A percentile compares a stretch with the other conserved stretches of the same genome.
Conservation (phyloP, 2,797 vertebrate species). For the Pipistrellus nathusii region DNA sequence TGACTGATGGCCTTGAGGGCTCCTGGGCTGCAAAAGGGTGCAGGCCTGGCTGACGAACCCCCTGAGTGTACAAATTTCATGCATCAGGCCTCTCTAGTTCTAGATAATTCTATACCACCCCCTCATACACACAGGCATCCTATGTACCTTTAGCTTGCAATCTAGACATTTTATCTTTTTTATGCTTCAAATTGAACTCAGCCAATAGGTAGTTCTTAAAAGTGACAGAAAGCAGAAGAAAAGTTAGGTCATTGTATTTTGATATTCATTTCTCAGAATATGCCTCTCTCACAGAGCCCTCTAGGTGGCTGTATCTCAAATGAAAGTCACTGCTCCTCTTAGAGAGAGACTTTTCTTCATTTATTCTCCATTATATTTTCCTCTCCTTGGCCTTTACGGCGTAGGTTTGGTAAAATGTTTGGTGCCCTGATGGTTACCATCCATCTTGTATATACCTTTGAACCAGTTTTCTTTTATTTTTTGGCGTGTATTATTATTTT, state of each 20-base stretch:
- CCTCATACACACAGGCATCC: not conserved
- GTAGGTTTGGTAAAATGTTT: not conserved
- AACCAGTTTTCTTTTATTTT: not conserved
- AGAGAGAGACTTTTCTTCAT: not conserved
- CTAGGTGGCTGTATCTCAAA: not conserved
- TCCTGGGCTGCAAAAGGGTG: too few relatives aligned
- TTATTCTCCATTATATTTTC: not conserved
- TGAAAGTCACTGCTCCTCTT: not conserved
- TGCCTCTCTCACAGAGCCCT: not conserved
- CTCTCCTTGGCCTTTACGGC: not conserved
- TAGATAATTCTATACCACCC: too few relatives aligned
- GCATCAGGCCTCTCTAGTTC: too few relatives aligned
- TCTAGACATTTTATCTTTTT: not conserved
- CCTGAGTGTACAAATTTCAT: too few relatives aligned
- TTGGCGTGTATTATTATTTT: not conserved
- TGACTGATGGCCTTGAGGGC: too few relatives aligned
- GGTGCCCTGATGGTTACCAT: not conserved
- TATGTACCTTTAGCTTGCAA: not conserved
- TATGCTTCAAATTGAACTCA: not conserved
- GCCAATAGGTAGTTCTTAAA: not conserved
- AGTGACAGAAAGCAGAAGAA: not conserved
- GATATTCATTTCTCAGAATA: not conserved
- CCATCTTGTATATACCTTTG: not conserved
- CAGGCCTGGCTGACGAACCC: too few relatives aligned
- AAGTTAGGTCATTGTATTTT: not conserved